These are phyloP conservation scores for Glyphotaelius pellucidus DNA, from an alignment of 2,888 invertebrate species.

Conservation along the genomic window DNA sequence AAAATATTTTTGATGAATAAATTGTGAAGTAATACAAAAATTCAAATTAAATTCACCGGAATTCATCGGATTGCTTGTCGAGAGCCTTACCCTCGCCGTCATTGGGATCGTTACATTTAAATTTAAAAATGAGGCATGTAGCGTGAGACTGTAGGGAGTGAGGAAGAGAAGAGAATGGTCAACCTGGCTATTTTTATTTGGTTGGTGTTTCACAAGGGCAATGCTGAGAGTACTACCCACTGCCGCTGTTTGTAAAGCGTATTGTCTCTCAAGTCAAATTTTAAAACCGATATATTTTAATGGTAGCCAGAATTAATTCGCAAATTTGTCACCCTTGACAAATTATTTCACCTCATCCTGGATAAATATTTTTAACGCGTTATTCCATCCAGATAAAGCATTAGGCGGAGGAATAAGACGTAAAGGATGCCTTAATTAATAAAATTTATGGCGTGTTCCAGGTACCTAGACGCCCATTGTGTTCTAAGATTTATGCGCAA, in stretches of 20 bases:
- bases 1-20: too few species aligned
- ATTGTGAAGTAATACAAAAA: too few species aligned
- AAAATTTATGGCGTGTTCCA: constrained; percentile 51
- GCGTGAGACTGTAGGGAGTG: too few species aligned
- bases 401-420: constrained; percentile 46
- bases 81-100: too few species aligned
- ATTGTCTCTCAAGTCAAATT: neutral
- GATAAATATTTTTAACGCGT: constrained; percentile 55
- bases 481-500: constrained; percentile 52
- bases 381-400: constrained; percentile 50
- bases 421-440: constrained; percentile 59
- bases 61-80: too few species aligned
- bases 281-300: constrained; percentile 9
- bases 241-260: neutral
- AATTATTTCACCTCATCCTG: constrained; percentile 43
- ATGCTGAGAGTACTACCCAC: too few species aligned
- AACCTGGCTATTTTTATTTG: too few species aligned
- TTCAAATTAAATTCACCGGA: too few species aligned
- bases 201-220: too few species aligned
- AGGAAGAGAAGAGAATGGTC: too few species aligned
- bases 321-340: constrained; percentile 44
- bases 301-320: constrained; percentile 26
- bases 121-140: too few species aligned
- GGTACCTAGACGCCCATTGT: constrained; percentile 42
- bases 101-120: too few species aligned